A percentile compares a stretch with the other conserved stretches of the same genome.
Conservation (phyloP, 2,113 vertebrate species). For the Brachypodius melanocephalos region DNA sequence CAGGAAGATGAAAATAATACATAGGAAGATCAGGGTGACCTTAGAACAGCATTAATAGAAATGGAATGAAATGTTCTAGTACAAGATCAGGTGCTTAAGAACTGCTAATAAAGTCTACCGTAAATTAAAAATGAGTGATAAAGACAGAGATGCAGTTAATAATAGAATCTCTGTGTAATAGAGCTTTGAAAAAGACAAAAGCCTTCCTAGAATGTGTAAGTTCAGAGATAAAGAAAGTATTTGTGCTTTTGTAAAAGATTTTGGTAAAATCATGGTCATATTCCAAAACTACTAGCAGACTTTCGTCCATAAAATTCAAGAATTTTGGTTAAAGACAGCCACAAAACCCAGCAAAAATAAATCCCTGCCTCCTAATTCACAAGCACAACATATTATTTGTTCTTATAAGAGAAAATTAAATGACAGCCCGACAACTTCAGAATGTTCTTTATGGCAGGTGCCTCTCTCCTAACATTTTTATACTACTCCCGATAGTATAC, state of each 20-base stretch:
- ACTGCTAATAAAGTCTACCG: not conserved
- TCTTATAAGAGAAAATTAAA: not conserved
- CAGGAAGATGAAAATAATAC: not conserved
- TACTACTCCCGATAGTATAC: no score
- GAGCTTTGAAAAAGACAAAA: slow-evolving; percentile 7
- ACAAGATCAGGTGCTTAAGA: slow-evolving; percentile 25
- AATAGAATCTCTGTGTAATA: not conserved
- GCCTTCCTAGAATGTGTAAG: not conserved
- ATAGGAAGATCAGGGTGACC: slow-evolving; percentile 1
- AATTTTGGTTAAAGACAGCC: not conserved
- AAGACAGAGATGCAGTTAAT: slow-evolving; percentile 24
- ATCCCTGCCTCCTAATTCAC: not conserved
- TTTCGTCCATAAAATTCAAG: not conserved
- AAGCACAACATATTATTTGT: not conserved
- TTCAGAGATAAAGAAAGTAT: not conserved
- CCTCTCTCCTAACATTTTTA: not conserved
- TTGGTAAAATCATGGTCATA: not conserved
- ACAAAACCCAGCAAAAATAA: not conserved
- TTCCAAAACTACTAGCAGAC: not conserved
- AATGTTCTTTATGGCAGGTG: not conserved
- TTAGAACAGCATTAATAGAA: slow-evolving; percentile 32
- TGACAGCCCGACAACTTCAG: not conserved
- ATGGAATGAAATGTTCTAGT: slow-evolving; percentile 23
- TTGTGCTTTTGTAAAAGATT: not conserved
- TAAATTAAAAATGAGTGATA: slow-evolving; percentile 37